These are phyloP conservation scores for Todus mexicanus DNA, from an alignment of 2,797 vertebrate genomes.

Conservation along the genomic window DNA sequence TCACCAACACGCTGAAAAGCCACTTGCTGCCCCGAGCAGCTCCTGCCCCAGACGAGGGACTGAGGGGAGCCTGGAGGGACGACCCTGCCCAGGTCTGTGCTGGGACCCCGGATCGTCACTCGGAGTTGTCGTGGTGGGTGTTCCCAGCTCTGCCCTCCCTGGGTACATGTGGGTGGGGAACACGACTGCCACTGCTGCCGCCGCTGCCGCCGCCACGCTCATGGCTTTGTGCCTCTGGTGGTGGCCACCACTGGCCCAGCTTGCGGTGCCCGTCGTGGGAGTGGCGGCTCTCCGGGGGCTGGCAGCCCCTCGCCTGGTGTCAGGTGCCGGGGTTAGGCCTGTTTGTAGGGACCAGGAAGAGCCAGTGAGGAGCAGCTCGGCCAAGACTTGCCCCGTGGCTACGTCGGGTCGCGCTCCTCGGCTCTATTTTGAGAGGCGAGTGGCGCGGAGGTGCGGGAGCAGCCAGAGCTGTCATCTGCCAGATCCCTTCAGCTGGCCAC, in stretches of 20 bases:
- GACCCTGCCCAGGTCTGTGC: background rate
- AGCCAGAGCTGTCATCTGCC: background rate
- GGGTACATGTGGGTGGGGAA: background rate
- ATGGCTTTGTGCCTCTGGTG: background rate
- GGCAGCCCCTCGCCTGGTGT: background rate
- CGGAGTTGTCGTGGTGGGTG: accelerated
- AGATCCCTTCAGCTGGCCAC: background rate
- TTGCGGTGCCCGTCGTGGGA: accelerated
- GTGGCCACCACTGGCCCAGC: background rate
- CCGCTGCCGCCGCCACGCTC: background rate
- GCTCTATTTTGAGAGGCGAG: slow-evolving; percentile 8
- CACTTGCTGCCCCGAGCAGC: background rate
- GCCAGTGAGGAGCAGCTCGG: background rate
- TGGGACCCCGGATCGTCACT: accelerated
- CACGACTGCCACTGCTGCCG: accelerated
- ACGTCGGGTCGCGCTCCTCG: background rate
- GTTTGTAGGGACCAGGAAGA: background rate
- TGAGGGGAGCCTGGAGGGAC: background rate
- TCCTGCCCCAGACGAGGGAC: accelerated
- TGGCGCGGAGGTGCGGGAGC: accelerated
- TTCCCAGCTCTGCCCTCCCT: background rate
- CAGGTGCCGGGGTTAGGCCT: accelerated
- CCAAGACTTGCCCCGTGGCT: slow-evolving; percentile 39
- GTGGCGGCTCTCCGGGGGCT: background rate
- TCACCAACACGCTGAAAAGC: background rate